phyloP scores from a whole-genome alignment of 2,797 vertebrate species.

The Artibeus jamaicensis region DNA sequence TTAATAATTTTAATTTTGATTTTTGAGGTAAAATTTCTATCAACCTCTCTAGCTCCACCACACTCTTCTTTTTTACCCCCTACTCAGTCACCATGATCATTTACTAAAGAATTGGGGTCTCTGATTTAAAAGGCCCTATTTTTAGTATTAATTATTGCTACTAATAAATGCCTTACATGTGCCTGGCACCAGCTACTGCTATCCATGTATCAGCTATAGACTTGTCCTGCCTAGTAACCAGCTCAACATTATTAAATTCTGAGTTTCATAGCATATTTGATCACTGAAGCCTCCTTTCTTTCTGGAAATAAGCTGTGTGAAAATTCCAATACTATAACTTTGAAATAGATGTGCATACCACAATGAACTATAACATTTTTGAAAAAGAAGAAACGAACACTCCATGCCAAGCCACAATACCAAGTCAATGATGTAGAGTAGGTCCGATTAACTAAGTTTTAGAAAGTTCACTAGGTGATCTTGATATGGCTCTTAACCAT shows the following conservation, averaged over 20 bases:
- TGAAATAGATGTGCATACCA: background rate
- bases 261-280: background rate
- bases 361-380: background rate
- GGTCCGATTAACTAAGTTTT: background rate
- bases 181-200: background rate
- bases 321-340: background rate
- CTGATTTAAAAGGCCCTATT: background rate
- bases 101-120: background rate
- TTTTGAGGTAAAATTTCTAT: slow-evolving; percentile 2
- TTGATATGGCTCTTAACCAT: background rate
- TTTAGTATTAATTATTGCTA: background rate
- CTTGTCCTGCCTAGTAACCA: background rate
- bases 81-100: background rate
- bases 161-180: background rate
- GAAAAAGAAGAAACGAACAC: background rate
- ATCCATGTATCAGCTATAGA: background rate
- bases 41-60: background rate
- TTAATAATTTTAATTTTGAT: background rate
- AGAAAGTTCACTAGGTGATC: background rate
- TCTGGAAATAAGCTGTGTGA: background rate
- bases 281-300: background rate
- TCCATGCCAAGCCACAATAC: background rate
- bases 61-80: too few relatives aligned
- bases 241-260: background rate
- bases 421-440: background rate